Percentiles rank a stretch among this genome's conserved stretches.
Conservation (phyloP, 2,797 vertebrate genomes). For the Cossypha polioptera region DNA sequence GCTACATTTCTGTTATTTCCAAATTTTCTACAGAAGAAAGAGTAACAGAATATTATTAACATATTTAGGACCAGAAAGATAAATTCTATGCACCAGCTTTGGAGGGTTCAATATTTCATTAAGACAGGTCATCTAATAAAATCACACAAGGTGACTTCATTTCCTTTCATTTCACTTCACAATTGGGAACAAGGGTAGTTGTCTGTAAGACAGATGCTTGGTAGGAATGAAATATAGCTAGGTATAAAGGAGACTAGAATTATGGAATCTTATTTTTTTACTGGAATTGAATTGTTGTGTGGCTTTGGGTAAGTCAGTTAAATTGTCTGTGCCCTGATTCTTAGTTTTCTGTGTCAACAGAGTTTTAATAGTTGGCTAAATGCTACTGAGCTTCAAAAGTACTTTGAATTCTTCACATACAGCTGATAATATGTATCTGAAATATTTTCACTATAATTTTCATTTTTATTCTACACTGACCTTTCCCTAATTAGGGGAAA, state of each 20-base stretch:
- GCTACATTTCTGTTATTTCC: neutral
- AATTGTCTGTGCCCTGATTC: neutral
- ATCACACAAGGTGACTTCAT: slow-evolving; percentile 34
- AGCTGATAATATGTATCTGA: neutral
- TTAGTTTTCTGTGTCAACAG: neutral
- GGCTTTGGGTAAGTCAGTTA: neutral
- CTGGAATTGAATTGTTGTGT: neutral
- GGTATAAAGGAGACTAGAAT: neutral
- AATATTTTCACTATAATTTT: neutral
- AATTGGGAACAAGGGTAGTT: neutral
- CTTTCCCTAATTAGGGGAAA: neutral
- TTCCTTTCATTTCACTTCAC: slow-evolving; percentile 24
- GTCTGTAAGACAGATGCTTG: neutral
- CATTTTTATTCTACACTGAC: neutral
- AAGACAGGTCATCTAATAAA: slow-evolving; percentile 31
- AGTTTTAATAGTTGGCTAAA: neutral
- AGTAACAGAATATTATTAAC: neutral
- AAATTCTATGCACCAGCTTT: neutral
- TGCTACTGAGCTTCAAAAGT: neutral
- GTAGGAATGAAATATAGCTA: neutral
- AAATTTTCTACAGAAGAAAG: neutral
- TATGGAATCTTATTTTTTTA: neutral
- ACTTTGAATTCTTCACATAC: neutral
- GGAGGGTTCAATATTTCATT: slow-evolving; percentile 8
- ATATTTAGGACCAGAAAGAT: neutral